Base-by-base conservation (phyloP, 2,797 vertebrate genomes). In the Vespertilio murinus region DNA sequence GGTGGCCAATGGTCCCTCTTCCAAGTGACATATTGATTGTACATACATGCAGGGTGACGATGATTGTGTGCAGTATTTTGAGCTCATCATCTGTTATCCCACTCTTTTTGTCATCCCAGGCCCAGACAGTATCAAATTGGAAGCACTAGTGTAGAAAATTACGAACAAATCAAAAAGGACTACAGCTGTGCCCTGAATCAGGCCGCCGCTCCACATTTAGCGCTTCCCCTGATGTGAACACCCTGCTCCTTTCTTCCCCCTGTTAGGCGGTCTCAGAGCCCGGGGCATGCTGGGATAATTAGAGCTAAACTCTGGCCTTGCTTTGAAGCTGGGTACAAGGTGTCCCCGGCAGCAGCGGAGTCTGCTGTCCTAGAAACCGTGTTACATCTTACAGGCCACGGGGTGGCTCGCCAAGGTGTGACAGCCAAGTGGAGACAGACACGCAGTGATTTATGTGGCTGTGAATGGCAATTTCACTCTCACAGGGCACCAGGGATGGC, bases 41-140 rank as follows among this genome's bases (percentile, higher is more conserved):
- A 98, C 97, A 96, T 97, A 91, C 95, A 97, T 67, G 95, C 98
- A 97, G 97, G 97, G 98, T 42, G 97, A 97, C 95, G 97, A 94
- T 97, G 98, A 98, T 96, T 97, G 97, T 95, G 96, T 94, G 97
- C 95, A 61, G 97, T 96, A 54, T 95, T 98, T 98, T 96, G 98
- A 98, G 98, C 98, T 98, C 98, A 98, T 99, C 98, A 98, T 99
- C 98, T 98, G 97, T 97, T 98, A 98, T 98, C 98, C 97, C 97
- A 96, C 98, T 98, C 98, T 97, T 98, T 98, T 98, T 98, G 98
- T 98, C 98, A 99, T 98, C 98, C 0, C 0, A 92, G 83, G 83
- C 93, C 91, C 97, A 98, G 98, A 96, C 97, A 97, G 97, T 98
- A 98, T 97, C 97, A 98, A 98, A 99, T 98, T 98, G 98, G 98